Base-by-base conservation (phyloP, 2,797 vertebrate species). In the Prunella strophiata region DNA sequence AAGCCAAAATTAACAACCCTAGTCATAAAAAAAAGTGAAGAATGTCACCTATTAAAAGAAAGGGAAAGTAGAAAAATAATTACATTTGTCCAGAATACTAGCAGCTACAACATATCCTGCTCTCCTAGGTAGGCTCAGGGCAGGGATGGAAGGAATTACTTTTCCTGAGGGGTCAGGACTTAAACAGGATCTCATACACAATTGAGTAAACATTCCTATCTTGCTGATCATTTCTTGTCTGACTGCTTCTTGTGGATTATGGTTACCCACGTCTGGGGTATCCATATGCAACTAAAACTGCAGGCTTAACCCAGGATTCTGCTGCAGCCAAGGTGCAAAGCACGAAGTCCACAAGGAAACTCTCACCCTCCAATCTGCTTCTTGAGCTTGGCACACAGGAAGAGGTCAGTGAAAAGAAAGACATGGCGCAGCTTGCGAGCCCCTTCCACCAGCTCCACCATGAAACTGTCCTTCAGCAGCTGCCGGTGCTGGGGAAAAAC, bases 401-500 rank as follows among this genome's bases (percentile, higher is more conserved):
- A 98, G 93, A 99, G 97, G 96, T 99, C 99, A 0, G 99, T 99
- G 96, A 99, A 99, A 72, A 99, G 98, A 97, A 99, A 99, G 97
- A 99, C 98, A 3, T 99, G 99, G 29, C 99, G 98, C 9, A 99
- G 98, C 86, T 99, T 99, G 94, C 99, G 98, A 96, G 98, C 98
- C 9, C 99, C 99, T 94, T 99, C 99, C 16, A 99, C 98, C 93
- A 99, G 97, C 97, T 99, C 99, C 97, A 99, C 99, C 99, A 99
- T 99, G 97, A 99, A 99, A 92, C 99, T 98, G 98, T 99, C 99
- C 96, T 99, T 99, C 93, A 99, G 97, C 88, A 99, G 98, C 98
- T 99, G 99, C 66, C 99, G 98, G 96, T 99, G 98, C 99, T 99
- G 95, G 34, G 7, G 27, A 10, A 47, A 63, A 80, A 30, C 16